Evolutionary conservation across 2,113 vertebrate genomes (phyloP), one percentile per base, ranked within the genome.

Genomic region (Girardinichthys multiradiatus): DNA sequence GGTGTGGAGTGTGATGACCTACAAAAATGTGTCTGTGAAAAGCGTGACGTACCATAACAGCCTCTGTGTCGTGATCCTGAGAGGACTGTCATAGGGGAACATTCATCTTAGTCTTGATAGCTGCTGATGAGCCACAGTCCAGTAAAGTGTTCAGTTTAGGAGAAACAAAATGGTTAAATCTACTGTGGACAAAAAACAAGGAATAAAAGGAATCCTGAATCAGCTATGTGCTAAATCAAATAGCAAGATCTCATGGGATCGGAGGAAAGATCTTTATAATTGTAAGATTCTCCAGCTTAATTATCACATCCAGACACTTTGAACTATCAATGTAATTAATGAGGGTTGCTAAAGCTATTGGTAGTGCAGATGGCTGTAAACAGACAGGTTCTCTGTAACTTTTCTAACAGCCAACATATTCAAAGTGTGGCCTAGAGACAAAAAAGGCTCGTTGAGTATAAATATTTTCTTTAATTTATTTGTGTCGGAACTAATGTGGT

Each of bases 181-280:
- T 5, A 54, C 9, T 54, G 21, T 54, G 0, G 48, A 17, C 42
- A 1, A 45, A 19, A 19, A 45, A 17, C 17, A 45, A 17, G 42
- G 19, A 45, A 45, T 45, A 15, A 19, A 45, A 45, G 19, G 4
- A 45, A 19, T 7, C 17, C 42, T 4, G 31, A 33, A 6, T 33
- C 31, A 33, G 6, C 6, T 45, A 19, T 19, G 13, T 51, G 21
- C 19, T 6, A 51, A 65, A 39, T 76, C 63, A 64, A 42, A 66
- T 59, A 72, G 42, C 33, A 65, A 66, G 70, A 37, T 35, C 26
- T 83, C 73, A 85, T 85, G 77, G 81, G 78, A 80, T 82, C 68
- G 60, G 24, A 77, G 68, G 73, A 77, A 37, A 60, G 51, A 67
- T 81, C 24, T 61, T 64, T 42, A 33, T 51, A 39, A 19, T 33